phyloP scores from a whole-genome alignment of 2,888 invertebrate species.

The Hypomecis atomaria region DNA sequence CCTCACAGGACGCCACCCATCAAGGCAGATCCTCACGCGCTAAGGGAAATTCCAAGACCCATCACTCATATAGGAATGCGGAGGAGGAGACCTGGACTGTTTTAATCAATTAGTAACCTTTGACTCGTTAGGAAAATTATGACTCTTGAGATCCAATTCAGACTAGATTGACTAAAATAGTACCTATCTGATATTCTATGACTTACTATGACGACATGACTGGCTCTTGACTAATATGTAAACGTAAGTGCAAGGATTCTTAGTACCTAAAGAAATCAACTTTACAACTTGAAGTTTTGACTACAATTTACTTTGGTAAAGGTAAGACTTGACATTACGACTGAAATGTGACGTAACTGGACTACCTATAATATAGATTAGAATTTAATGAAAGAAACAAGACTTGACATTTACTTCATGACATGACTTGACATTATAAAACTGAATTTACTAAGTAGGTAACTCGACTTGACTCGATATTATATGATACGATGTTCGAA shows the following conservation, averaged over 20 bases:
- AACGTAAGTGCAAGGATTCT: too few species aligned
- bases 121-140: not conserved
- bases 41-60: conserved; percentile 75
- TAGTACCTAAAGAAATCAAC: too few species aligned
- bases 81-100: conserved; percentile 60
- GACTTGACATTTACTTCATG: not conserved
- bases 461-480: not conserved
- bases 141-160: not conserved
- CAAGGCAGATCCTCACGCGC: conserved; percentile 70
- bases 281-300: too few species aligned
- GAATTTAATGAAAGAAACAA: too few species aligned
- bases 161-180: too few species aligned
- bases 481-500: not conserved
- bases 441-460: not conserved
- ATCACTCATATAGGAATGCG: conserved; percentile 61
- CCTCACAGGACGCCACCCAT: conserved; percentile 69
- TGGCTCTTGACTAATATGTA: too few species aligned
- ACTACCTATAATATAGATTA: not conserved
- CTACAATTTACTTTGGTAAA: too few species aligned
- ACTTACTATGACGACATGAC: too few species aligned
- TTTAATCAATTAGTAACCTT: conserved; percentile 26
- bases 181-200: too few species aligned
- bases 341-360: not conserved
- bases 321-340: not conserved
- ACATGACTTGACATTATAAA: not conserved